Percentiles rank a stretch among this genome's conserved stretches.
phyloP scores from a whole-genome alignment of 2,888 invertebrate genomes.

The Parascotia fuliginaria region DNA sequence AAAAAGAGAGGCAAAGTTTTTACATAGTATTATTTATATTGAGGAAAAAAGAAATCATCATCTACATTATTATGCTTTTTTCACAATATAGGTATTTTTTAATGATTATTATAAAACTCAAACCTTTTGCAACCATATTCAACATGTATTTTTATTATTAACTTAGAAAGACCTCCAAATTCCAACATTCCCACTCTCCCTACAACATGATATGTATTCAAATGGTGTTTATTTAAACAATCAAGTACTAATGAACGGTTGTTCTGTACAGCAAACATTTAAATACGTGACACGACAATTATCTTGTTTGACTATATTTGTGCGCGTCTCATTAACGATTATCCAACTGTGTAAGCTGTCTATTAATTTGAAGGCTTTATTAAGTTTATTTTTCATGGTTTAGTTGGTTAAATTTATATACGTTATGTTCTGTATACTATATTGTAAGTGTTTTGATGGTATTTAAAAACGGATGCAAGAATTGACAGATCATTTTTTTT shows the following conservation, averaged over 20 bases:
- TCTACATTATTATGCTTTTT: too few species aligned
- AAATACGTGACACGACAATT: slow-evolving; percentile 18
- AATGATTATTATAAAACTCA: too few species aligned
- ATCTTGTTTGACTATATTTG: slow-evolving; percentile 12
- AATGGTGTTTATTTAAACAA: slow-evolving; percentile 34
- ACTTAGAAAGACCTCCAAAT: not conserved
- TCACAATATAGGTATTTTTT: too few species aligned
- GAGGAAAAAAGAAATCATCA: too few species aligned
- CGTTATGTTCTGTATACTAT: too few species aligned
- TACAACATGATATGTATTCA: slow-evolving; percentile 25
- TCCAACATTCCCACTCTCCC: not conserved
- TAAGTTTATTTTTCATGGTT: slow-evolving; percentile 1
- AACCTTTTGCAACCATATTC: too few species aligned
- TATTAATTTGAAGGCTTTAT: not conserved
- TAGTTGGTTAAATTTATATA: too few species aligned
- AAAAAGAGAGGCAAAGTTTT: too few species aligned
- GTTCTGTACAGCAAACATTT: slow-evolving; percentile 11
- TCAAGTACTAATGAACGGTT: slow-evolving; percentile 32
- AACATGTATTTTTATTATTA: not conserved
- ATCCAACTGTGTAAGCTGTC: not conserved
- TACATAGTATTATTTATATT: too few species aligned
- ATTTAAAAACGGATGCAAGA: too few species aligned
- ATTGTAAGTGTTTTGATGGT: too few species aligned
- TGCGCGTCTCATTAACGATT: slow-evolving; percentile 4
- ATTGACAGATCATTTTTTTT: too few species aligned